Conservation (phyloP, 2,113 vertebrate species). For the Motacilla tschutschensis region DNA sequence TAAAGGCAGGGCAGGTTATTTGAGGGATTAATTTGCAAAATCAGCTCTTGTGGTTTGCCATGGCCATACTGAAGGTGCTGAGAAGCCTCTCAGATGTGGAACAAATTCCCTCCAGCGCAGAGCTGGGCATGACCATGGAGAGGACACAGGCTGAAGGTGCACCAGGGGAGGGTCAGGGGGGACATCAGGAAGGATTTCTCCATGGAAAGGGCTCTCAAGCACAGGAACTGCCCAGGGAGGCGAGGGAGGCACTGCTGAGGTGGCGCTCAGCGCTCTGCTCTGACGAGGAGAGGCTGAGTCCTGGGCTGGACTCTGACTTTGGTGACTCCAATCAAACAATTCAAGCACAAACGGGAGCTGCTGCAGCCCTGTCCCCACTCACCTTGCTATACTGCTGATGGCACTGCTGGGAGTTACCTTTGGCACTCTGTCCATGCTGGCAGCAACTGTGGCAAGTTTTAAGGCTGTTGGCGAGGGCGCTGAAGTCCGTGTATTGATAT, state of each 20-base stretch:
- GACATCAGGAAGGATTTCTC: background rate
- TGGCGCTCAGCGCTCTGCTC: background rate
- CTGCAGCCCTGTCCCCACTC: background rate
- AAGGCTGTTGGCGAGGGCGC: conserved; percentile 90
- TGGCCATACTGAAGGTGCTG: fast-evolving
- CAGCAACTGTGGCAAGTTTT: conserved; percentile 91
- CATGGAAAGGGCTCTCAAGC: background rate
- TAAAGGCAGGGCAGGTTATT: background rate
- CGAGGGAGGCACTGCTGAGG: background rate
- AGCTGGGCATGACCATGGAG: fast-evolving
- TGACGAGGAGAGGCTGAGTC: fast-evolving
- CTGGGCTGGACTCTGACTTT: fast-evolving
- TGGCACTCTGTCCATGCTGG: conserved; percentile 88
- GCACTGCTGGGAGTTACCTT: conserved; percentile 89
- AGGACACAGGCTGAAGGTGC: background rate
- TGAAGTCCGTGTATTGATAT: conserved; percentile 85
- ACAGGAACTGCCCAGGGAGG: background rate
- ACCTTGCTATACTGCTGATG: conserved; percentile 88
- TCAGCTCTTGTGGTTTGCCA: background rate
- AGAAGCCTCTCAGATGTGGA: background rate
- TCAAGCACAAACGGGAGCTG: fast-evolving
- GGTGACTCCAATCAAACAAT: fast-evolving
- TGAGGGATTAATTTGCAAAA: too few species aligned
- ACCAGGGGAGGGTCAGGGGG: background rate
- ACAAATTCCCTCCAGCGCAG: background rate